phyloP scores from a whole-genome alignment of 2,797 vertebrate species.

The Leuciscus waleckii region DNA sequence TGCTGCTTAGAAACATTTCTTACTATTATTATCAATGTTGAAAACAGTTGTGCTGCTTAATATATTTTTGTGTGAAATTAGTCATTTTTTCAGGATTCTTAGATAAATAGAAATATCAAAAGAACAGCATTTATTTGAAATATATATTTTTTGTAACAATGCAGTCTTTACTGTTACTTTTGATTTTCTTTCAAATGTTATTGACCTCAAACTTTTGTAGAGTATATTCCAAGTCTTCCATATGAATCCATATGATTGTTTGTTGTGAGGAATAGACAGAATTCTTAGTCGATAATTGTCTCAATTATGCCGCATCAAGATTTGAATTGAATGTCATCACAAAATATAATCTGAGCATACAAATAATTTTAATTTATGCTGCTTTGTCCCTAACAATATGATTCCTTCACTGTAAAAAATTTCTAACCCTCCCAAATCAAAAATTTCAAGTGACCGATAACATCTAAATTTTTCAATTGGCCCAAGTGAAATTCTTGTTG shows the following conservation, averaged over 20 bases:
- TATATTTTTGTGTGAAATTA: neutral
- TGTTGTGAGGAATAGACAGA: neutral
- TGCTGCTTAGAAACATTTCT: neutral
- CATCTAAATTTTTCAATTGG: no score
- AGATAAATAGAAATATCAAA: neutral
- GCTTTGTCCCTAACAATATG: neutral
- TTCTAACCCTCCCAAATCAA: no score
- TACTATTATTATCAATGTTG: neutral
- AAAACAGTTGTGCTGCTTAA: neutral
- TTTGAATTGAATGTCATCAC: neutral
- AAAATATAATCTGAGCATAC: neutral
- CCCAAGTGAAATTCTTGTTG: no score
- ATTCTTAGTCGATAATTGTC: neutral
- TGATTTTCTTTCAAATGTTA: neutral
- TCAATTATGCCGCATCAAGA: neutral
- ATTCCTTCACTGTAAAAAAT: no score
- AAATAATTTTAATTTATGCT: neutral
- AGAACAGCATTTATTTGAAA: neutral
- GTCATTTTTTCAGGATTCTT: neutral
- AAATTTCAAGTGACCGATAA: no score
- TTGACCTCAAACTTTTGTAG: neutral
- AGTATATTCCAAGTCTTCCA: neutral
- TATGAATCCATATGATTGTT: neutral
- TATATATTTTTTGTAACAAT: neutral
- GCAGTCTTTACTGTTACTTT: neutral